Evolutionary conservation across 2,797 vertebrate species (phyloP).

Genomic region (Sarcophilus harrisii): DNA sequence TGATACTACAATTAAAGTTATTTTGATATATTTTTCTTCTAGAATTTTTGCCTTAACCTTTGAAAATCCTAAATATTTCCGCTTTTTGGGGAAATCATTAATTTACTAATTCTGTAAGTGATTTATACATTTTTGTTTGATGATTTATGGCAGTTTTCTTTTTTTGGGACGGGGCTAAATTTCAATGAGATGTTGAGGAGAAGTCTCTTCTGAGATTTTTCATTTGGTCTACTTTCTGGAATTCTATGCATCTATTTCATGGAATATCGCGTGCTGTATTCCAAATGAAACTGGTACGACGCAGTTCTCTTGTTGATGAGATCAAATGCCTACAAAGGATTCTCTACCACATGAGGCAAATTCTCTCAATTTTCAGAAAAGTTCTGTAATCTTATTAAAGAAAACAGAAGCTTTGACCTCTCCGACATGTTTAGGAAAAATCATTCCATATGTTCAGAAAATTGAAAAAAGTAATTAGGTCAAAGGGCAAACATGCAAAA

Average conservation of each 20-base stretch:
- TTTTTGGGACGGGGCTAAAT: neutral
- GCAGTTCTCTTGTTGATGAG: neutral
- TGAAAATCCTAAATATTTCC: neutral
- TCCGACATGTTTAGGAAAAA: slow-evolving; percentile 66
- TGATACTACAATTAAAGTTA: neutral
- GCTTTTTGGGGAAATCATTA: neutral
- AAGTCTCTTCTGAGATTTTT: neutral
- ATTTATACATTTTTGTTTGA: neutral
- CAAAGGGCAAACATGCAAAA: slow-evolving; percentile 50
- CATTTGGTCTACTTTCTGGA: neutral
- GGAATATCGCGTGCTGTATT: neutral
- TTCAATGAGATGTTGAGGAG: neutral
- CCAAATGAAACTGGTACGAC: neutral
- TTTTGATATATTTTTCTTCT: neutral
- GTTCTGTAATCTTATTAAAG: slow-evolving; percentile 68
- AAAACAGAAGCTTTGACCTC: slow-evolving; percentile 61
- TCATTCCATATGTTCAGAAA: slow-evolving; percentile 60
- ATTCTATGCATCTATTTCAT: neutral
- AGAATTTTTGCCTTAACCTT: neutral
- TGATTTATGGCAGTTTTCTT: neutral
- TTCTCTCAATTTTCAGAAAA: slow-evolving; percentile 63
- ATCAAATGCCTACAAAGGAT: slow-evolving; percentile 17
- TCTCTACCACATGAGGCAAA: slow-evolving; percentile 56
- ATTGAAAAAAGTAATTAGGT: slow-evolving; percentile 61
- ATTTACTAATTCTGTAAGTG: neutral